A percentile compares a stretch with the other conserved stretches of the same genome.
Conservation (phyloP, 2,113 vertebrate species). For the Felis chaus region DNA sequence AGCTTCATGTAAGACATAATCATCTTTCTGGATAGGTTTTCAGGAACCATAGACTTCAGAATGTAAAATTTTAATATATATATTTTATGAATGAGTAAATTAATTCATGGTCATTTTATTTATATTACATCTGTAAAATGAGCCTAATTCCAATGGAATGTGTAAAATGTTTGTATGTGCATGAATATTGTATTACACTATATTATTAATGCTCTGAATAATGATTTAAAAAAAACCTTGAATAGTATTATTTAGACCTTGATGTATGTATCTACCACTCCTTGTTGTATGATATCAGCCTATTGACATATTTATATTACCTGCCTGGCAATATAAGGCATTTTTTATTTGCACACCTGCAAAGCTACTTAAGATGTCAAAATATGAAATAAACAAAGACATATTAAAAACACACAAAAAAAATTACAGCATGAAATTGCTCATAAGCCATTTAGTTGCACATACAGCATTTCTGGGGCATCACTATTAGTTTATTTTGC, state of each 20-base stretch:
- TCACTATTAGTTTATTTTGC: background rate
- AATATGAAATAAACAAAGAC: constrained; percentile 10
- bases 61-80: background rate
- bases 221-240: background rate
- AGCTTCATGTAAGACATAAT: background rate
- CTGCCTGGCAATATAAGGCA: background rate
- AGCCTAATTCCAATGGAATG: background rate
- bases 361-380: constrained; percentile 21
- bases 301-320: background rate
- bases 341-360: background rate
- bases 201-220: background rate
- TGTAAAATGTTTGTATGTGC: background rate
- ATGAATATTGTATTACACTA: no score
- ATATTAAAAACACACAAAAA: background rate
- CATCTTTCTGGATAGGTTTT: background rate
- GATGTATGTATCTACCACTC: background rate
- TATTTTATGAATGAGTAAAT: background rate
- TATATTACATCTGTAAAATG: background rate
- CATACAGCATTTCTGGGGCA: background rate
- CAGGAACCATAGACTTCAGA: background rate
- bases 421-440: background rate
- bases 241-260: background rate
- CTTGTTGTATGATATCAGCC: background rate
- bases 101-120: background rate
- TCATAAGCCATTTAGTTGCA: constrained; percentile 60